Conservation (phyloP, 2,113 vertebrate genomes). For the Bambusicola thoracicus region DNA sequence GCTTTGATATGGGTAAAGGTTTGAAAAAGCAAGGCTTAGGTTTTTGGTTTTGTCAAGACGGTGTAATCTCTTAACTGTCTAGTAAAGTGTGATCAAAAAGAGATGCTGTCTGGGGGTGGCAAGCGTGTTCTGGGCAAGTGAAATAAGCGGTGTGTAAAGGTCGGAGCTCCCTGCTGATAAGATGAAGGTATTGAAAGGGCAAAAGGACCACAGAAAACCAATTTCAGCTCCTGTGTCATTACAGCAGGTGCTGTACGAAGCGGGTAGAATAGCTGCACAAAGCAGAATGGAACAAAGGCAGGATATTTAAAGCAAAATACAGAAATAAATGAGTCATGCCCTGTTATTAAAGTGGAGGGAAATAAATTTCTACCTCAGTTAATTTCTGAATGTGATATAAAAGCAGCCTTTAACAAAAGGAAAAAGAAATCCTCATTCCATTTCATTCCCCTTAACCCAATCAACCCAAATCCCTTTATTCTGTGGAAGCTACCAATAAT, state of each 20-base stretch:
- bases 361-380: conserved; percentile 12
- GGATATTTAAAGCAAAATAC: conserved; percentile 24
- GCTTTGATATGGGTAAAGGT: neutral
- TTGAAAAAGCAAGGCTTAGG: neutral
- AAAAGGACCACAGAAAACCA: neutral
- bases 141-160: neutral
- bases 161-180: neutral
- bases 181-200: neutral
- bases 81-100: neutral
- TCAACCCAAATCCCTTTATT: neutral
- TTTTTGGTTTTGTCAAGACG: neutral
- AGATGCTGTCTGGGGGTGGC: neutral
- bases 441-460: neutral
- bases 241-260: neutral
- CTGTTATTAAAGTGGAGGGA: neutral
- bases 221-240: neutral
- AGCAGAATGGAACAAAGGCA: neutral
- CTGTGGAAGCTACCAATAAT: neutral
- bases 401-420: neutral
- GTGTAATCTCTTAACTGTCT: neutral
- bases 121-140: neutral
- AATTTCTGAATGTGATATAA: neutral
- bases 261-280: conserved; percentile 7
- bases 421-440: neutral
- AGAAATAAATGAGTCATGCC: conserved; percentile 29